phyloP scores from a whole-genome alignment of 1,140 invertebrate species.

The Macrobrachium rosenbergii region DNA sequence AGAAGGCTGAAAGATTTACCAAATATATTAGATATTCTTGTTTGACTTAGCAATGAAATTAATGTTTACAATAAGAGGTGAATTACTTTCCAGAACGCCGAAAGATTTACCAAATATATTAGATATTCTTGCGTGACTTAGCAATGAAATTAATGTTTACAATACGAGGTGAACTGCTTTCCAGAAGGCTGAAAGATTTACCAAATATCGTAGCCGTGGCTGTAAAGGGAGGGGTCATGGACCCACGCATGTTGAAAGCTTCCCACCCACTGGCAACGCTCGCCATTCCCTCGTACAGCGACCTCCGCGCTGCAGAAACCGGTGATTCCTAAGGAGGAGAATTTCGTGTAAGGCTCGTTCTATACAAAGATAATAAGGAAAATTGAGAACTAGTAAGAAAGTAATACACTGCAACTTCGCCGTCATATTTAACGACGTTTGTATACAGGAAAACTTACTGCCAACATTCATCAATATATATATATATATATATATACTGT shows the following conservation, averaged over 20 bases:
- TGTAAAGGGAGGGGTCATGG: conserved; percentile 31
- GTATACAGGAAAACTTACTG: too few relatives aligned
- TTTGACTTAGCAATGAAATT: too few relatives aligned
- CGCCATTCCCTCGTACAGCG: background rate
- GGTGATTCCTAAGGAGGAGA: conserved; percentile 7
- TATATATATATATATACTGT: too few relatives aligned
- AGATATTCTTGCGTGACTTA: background rate
- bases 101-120: too few relatives aligned
- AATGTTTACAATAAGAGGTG: too few relatives aligned
- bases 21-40: background rate
- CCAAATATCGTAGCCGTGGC: conserved; percentile 39
- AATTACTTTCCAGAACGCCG: too few relatives aligned
- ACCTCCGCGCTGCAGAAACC: conserved; percentile 4
- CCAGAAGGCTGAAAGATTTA: background rate
- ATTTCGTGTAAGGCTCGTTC: background rate
- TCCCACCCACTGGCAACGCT: background rate
- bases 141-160: background rate
- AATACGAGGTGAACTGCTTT: background rate
- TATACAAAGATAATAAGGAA: too few relatives aligned
- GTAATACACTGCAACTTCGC: too few relatives aligned
- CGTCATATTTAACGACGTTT: too few relatives aligned
- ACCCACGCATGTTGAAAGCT: background rate
- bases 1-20: background rate
- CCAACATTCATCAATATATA: too few relatives aligned
- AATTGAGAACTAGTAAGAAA: too few relatives aligned